Evolutionary conservation across 1,140 invertebrate genomes (phyloP).

Genomic region (Vanessa atalanta): DNA sequence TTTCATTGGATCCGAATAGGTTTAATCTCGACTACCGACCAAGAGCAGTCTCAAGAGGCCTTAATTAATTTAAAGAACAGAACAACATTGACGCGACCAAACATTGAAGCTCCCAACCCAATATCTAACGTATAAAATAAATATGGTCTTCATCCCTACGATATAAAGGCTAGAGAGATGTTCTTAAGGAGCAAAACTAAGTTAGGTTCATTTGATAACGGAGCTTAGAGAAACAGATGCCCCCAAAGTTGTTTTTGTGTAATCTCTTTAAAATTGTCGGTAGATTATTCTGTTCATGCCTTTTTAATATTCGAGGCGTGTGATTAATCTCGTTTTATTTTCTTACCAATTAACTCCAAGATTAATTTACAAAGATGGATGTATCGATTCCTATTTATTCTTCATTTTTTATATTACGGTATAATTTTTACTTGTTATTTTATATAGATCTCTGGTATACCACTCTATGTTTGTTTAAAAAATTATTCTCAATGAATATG

Average conservation of each 20-base stretch:
- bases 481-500: not conserved
- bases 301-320: conserved; percentile 38
- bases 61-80: conserved; percentile 75
- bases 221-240: conserved; percentile 62
- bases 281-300: conserved; percentile 72
- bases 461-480: not conserved
- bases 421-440: not conserved
- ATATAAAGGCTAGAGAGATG: conserved; percentile 25
- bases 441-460: not conserved
- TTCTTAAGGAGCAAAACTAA: conserved; percentile 17
- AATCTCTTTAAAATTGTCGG: conserved; percentile 27
- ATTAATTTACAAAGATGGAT: not conserved
- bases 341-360: not conserved
- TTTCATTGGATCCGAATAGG: conserved; percentile 62
- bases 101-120: conserved; percentile 3
- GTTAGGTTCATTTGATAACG: conserved; percentile 21
- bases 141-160: conserved; percentile 36
- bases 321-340: conserved; percentile 22
- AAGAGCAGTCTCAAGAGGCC: conserved; percentile 61
- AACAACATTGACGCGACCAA: conserved; percentile 52
- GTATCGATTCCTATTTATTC: not conserved
- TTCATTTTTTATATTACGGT: not conserved
- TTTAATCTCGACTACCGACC: conserved; percentile 56
- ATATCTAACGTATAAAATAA: conserved; percentile 19
- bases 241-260: conserved; percentile 54